Percentiles rank a stretch among this genome's conserved stretches.
phyloP scores from a whole-genome alignment of 2,888 invertebrate genomes.

The Clanis bilineata region DNA sequence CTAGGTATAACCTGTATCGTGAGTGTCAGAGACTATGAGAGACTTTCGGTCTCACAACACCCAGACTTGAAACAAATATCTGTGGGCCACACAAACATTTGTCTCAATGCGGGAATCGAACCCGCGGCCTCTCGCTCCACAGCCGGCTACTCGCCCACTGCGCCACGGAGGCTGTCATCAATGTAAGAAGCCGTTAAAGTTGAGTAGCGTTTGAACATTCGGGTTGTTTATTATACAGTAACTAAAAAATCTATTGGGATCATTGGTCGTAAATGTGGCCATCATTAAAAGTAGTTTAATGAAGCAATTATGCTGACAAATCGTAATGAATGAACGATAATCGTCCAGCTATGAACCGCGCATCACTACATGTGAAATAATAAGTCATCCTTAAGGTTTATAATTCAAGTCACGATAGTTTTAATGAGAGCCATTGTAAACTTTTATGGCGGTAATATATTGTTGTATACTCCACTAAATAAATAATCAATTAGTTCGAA shows the following conservation, averaged over 20 bases:
- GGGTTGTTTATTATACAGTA: background rate
- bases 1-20: too few relatives aligned
- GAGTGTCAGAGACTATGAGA: too few relatives aligned
- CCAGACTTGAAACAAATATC: too few relatives aligned
- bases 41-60: too few relatives aligned
- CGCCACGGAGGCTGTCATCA: too few relatives aligned
- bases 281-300: background rate
- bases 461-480: slow-evolving; percentile 45
- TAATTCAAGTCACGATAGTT: slow-evolving; percentile 47
- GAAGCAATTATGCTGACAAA: background rate
- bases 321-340: background rate
- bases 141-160: too few relatives aligned
- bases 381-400: slow-evolving; percentile 38
- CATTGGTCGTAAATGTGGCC: background rate
- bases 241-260: background rate
- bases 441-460: slow-evolving; percentile 56
- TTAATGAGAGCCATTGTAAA: slow-evolving; percentile 55
- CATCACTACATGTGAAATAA: slow-evolving; percentile 5
- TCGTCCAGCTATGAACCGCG: background rate
- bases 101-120: too few relatives aligned
- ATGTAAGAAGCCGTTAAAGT: too few relatives aligned
- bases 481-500: slow-evolving; percentile 61
- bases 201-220: too few relatives aligned
- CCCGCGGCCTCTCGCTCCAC: too few relatives aligned
- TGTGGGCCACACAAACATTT: too few relatives aligned